phyloP scores from a whole-genome alignment of 2,113 vertebrate genomes.

The Callipepla squamata region DNA sequence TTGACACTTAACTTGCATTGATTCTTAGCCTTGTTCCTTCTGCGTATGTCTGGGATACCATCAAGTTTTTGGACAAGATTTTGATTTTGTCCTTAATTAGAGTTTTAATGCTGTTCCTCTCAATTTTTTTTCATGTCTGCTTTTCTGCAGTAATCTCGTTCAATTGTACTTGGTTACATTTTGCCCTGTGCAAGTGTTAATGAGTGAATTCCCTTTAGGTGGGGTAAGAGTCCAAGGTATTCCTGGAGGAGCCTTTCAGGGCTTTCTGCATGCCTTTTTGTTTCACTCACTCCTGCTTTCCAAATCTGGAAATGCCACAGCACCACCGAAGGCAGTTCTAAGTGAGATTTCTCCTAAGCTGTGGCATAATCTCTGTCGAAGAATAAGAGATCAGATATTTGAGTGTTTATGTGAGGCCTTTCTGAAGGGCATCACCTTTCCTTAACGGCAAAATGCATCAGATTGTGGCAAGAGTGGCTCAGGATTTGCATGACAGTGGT shows the following conservation, averaged over 20 bases:
- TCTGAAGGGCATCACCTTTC: background rate
- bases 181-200: background rate
- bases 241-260: background rate
- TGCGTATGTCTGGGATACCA: background rate
- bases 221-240: background rate
- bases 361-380: background rate
- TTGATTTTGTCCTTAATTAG: background rate
- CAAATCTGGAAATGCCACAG: background rate
- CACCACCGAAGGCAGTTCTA: background rate
- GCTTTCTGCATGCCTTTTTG: background rate
- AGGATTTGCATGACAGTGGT: background rate
- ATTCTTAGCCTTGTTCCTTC: background rate
- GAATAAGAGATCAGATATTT: background rate
- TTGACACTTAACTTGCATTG: background rate
- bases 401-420: background rate
- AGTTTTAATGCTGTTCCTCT: background rate
- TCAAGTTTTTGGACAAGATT: background rate
- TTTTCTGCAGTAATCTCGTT: background rate
- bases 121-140: background rate
- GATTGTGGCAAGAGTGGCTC: background rate
- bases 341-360: background rate
- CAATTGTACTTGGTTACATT: background rate
- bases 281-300: background rate
- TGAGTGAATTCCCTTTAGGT: background rate
- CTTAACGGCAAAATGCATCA: background rate